Percentiles rank a stretch among this genome's conserved stretches.
These are phyloP conservation scores for Andrena bicolor DNA, from an alignment of 2,888 invertebrate genomes.

Conservation along the genomic window DNA sequence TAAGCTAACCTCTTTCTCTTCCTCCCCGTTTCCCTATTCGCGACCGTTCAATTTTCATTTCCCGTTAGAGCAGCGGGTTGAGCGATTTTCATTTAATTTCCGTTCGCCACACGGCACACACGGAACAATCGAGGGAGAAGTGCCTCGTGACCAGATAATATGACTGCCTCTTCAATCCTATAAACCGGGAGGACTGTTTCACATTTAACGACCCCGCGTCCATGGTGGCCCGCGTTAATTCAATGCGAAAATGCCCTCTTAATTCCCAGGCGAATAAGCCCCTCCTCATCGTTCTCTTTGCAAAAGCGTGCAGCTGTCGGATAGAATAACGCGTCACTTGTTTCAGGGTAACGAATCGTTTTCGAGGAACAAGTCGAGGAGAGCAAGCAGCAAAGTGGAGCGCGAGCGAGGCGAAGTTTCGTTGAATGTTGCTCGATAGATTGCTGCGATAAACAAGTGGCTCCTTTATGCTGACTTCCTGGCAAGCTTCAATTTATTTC, in stretches of 20 bases:
- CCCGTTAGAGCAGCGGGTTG: conserved; percentile 63
- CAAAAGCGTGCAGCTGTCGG: background rate
- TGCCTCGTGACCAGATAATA: background rate
- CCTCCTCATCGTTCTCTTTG: too few relatives aligned
- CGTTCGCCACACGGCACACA: conserved; percentile 61
- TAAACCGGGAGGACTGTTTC: conserved; percentile 3
- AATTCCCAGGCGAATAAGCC: background rate
- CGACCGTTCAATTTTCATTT: conserved; percentile 74
- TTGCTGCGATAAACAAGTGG: conserved; percentile 28
- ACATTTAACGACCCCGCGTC: background rate
- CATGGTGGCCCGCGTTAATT: background rate
- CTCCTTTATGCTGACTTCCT: conserved; percentile 28
- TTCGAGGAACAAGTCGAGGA: background rate
- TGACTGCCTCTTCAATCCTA: background rate
- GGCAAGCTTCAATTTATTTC: conserved; percentile 42
- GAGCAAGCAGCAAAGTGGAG: conserved; percentile 37
- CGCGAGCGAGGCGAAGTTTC: conserved; percentile 29
- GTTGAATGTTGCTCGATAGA: conserved; percentile 42
- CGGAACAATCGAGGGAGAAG: conserved; percentile 22
- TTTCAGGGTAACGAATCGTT: conserved; percentile 18
- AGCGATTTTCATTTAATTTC: conserved; percentile 75
- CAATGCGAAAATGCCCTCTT: background rate
- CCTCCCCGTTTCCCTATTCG: conserved; percentile 23
- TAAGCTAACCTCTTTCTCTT: background rate
- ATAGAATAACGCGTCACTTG: conserved; percentile 14